Base-by-base conservation (phyloP, 2,797 vertebrate species). In the Schizopygopsis pylzovi region DNA sequence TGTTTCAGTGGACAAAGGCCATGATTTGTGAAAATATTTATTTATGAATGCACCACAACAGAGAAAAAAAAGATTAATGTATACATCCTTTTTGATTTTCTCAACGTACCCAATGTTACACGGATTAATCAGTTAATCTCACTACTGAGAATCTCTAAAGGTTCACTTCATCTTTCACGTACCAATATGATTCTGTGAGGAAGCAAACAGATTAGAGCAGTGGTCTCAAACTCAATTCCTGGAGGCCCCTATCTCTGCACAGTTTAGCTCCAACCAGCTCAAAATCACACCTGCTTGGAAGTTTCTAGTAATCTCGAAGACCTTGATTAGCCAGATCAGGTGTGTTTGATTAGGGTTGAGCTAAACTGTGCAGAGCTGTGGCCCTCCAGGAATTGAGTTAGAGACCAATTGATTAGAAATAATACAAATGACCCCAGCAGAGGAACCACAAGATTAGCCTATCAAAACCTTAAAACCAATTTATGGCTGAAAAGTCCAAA, bases 1-100 rank as follows among this genome's bases (percentile, higher is more conserved):
- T 28, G 25, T 65, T 65, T 6, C 25, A 65, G 5, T 63, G 61
- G n/a, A 63, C 59, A 25, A 28, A 63, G 12, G 61, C 10, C n/a
- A 61, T 61, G 43, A 59, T 59, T 59, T n/a, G 56, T 59, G 22
- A 59, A 61, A 61, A 18, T 45, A 79, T 65, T n/a, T 41, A 79
- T 41, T 33, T 33, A 33, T 33, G 39, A 45, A 61, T 61, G 39
- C 56, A 63, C 11, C 61, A 81, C 61, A 81, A 52, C 45, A 68
- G 28, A 59, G 4, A 68, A 67, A 65, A 4, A 37, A 13, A 33
- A 67, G 47, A 47, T 65, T 16, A 80, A 80, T 65, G 78, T 16
- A 49, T 39, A 20, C 20, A 39, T 68, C 6, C n/a, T 52, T 81
- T n/a, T 81, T 33, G 45, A 39, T 81, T 49, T 37, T n/a, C 20